These are phyloP conservation scores for Pangasius larnaudii DNA, from an alignment of 2,797 vertebrate genomes.

Conservation along the genomic window DNA sequence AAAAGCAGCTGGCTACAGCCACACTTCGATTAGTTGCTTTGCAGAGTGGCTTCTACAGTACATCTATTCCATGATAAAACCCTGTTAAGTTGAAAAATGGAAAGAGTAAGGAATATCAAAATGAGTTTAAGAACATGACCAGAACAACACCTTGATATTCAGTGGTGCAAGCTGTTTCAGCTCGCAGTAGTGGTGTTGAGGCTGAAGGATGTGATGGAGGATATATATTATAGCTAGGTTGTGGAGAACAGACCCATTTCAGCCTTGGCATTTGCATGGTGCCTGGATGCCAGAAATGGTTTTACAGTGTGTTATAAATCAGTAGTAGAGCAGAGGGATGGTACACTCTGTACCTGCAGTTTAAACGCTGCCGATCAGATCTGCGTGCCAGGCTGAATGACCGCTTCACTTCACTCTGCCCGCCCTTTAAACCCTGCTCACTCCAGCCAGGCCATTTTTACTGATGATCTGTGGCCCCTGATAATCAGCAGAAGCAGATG, in stretches of 20 bases:
- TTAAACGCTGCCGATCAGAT: slow-evolving; percentile 12
- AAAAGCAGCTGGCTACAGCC: slow-evolving; percentile 38
- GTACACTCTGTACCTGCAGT: slow-evolving; percentile 35
- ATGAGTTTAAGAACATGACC: not conserved
- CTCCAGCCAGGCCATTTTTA: slow-evolving; percentile 19
- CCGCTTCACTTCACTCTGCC: not conserved
- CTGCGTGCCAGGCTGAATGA: not conserved
- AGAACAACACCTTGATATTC: not conserved
- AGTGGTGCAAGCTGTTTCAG: not conserved
- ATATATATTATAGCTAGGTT: not conserved
- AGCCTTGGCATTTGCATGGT: not conserved
- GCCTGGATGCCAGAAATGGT: not conserved
- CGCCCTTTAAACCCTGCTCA: slow-evolving; percentile 7
- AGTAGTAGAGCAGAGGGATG: slow-evolving; percentile 54
- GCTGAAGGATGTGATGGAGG: not conserved
- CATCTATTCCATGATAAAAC: slow-evolving; percentile 53
- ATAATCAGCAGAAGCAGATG: slow-evolving; percentile 38
- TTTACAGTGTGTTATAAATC: slow-evolving; percentile 44
- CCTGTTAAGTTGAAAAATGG: slow-evolving; percentile 1
- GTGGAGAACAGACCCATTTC: not conserved
- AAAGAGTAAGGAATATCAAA: not conserved
- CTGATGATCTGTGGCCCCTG: slow-evolving; percentile 18
- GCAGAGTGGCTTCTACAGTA: slow-evolving; percentile 60
- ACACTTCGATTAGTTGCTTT: slow-evolving; percentile 30
- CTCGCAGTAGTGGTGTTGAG: not conserved